A percentile compares a stretch with the other conserved stretches of the same genome.
Evolutionary conservation across 2,888 invertebrate genomes (phyloP).

Genomic region (Mesorhabditis sp.): DNA sequence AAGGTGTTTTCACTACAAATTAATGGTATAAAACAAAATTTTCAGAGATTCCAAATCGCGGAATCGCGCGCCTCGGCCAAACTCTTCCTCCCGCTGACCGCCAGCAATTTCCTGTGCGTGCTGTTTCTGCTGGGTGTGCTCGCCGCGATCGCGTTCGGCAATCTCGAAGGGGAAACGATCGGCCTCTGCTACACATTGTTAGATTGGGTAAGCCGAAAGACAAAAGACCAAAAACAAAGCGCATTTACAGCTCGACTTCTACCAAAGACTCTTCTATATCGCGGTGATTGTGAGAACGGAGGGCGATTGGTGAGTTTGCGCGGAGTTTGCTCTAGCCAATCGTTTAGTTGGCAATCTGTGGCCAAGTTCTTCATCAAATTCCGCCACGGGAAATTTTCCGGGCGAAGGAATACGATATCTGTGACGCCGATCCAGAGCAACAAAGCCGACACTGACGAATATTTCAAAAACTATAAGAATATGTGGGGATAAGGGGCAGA

Average conservation of each 20-base stretch:
- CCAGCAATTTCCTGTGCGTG: neutral
- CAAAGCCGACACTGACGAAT: neutral
- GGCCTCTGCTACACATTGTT: neutral
- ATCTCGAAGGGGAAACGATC: neutral
- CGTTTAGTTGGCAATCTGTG: neutral
- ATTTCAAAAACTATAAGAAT: conserved; percentile 1
- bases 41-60: neutral
- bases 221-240: neutral
- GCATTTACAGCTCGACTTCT: too few species aligned
- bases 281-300: too few species aligned
- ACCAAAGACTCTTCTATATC: too few species aligned
- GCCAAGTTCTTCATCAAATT: neutral
- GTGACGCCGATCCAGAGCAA: neutral
- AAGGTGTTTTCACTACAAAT: too few species aligned
- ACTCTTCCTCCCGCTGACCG: conserved; percentile 4
- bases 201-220: conserved; percentile 4
- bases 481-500: neutral
- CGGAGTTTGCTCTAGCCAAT: neutral
- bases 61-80: neutral
- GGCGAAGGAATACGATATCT: neutral
- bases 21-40: neutral
- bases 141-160: neutral
- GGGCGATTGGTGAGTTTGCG: too few species aligned
- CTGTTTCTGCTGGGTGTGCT: neutral
- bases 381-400: neutral